Conservation (phyloP, 2,888 invertebrate genomes). For the Dicyrtomina minuta region DNA sequence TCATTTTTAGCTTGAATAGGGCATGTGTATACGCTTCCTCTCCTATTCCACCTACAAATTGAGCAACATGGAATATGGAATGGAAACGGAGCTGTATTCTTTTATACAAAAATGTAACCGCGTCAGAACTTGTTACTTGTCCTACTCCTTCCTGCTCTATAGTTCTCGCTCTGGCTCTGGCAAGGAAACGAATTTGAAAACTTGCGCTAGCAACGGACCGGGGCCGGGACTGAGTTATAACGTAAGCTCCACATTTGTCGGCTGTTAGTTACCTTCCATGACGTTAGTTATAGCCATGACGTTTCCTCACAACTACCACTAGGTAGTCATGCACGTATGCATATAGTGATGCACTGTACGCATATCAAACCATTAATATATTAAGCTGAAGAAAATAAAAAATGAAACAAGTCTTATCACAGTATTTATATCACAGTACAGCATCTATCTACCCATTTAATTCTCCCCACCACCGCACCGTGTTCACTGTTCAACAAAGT, state of each 20-base stretch:
- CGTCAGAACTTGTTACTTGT: not conserved
- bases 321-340: not conserved
- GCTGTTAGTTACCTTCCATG: no score
- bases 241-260: no score
- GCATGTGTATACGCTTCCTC: no score
- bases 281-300: no score
- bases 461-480: not conserved
- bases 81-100: not conserved
- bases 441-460: slow-evolving; percentile 12
- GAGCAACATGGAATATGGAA: slow-evolving; percentile 13
- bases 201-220: no score
- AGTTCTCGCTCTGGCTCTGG: not conserved
- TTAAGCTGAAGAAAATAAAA: not conserved
- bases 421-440: slow-evolving; percentile 3
- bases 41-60: no score
- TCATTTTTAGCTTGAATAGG: no score
- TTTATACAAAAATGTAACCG: not conserved
- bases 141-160: not conserved
- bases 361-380: slow-evolving; percentile 6
- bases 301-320: no score
- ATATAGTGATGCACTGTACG: not conserved
- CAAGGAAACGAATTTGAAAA: no score
- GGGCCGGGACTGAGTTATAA: no score
- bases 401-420: slow-evolving; percentile 25
- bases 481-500: not conserved